Evolutionary conservation across 2,888 invertebrate genomes (phyloP).

Genomic region (Agrochola litura): DNA sequence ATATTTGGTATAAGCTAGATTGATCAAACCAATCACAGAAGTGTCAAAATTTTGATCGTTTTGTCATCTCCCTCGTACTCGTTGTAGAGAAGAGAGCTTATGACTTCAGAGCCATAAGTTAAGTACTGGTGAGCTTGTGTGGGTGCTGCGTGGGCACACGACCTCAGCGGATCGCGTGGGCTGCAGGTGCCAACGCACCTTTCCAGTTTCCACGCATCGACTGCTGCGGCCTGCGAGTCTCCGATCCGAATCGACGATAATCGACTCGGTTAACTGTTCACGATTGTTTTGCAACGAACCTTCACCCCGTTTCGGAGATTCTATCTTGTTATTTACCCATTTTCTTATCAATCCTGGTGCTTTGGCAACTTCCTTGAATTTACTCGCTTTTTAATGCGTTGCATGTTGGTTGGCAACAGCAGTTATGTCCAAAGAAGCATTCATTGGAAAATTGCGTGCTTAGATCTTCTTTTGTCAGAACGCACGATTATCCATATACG

Average conservation of each 20-base stretch:
- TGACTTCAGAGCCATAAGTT: constrained; percentile 49
- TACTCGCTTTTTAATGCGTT: constrained; percentile 38
- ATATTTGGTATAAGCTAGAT: constrained; percentile 39
- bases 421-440: constrained; percentile 39
- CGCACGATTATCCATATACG: constrained; percentile 4
- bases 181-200: constrained; percentile 88
- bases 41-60: constrained; percentile 59
- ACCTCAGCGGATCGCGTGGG: constrained; percentile 85
- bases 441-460: constrained; percentile 41
- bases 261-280: constrained; percentile 69
- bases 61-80: constrained; percentile 62
- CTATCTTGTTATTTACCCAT: constrained; percentile 61
- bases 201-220: constrained; percentile 82
- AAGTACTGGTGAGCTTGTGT: constrained; percentile 61
- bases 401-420: constrained; percentile 31
- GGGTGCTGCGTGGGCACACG: constrained; percentile 81
- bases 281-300: constrained; percentile 70
- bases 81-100: constrained; percentile 41
- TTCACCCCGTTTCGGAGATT: constrained; percentile 70
- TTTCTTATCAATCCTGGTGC: constrained; percentile 57
- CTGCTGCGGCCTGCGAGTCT: constrained; percentile 64
- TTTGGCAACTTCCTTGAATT: constrained; percentile 59
- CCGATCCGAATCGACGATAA: constrained; percentile 72
- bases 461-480: constrained; percentile 19
- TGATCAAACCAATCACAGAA: constrained; percentile 52